These are phyloP conservation scores for Sebastes itinus DNA, from an alignment of 2,797 vertebrate genomes.

Conservation along the genomic window DNA sequence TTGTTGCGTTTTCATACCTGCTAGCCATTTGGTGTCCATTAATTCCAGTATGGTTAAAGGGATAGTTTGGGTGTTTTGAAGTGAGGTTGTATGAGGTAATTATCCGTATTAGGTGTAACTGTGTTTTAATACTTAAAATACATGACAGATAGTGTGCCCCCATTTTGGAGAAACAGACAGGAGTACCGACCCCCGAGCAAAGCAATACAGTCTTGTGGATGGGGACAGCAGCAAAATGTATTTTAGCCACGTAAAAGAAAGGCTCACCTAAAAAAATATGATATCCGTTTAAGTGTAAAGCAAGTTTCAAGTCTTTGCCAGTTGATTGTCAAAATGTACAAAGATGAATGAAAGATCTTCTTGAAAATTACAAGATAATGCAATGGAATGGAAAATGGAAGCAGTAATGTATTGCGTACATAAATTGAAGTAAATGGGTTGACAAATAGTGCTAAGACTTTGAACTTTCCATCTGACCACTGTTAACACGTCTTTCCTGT, in stretches of 20 bases:
- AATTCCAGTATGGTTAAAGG: neutral
- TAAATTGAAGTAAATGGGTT: neutral
- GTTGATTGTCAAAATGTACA: neutral
- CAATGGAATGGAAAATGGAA: neutral
- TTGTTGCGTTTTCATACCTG: neutral
- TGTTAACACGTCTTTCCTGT: constrained; percentile 31
- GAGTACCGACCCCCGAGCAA: too few relatives aligned
- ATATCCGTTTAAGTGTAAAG: neutral
- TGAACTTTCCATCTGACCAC: neutral
- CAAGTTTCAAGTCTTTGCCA: neutral
- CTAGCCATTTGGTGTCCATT: neutral
- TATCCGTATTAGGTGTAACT: too few relatives aligned
- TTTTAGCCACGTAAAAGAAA: too few relatives aligned
- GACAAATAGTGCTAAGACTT: neutral
- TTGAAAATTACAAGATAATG: neutral
- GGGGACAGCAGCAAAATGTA: too few relatives aligned
- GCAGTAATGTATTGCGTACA: neutral
- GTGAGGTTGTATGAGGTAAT: too few relatives aligned
- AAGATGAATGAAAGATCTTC: neutral
- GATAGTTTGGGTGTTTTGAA: too few relatives aligned
- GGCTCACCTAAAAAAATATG: too few relatives aligned
- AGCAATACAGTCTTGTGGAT: too few relatives aligned
- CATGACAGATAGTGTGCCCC: too few relatives aligned
- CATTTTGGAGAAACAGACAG: too few relatives aligned
- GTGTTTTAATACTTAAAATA: too few relatives aligned